phyloP scores from a whole-genome alignment of 2,888 invertebrate species.

The Herminia tarsipennalis region DNA sequence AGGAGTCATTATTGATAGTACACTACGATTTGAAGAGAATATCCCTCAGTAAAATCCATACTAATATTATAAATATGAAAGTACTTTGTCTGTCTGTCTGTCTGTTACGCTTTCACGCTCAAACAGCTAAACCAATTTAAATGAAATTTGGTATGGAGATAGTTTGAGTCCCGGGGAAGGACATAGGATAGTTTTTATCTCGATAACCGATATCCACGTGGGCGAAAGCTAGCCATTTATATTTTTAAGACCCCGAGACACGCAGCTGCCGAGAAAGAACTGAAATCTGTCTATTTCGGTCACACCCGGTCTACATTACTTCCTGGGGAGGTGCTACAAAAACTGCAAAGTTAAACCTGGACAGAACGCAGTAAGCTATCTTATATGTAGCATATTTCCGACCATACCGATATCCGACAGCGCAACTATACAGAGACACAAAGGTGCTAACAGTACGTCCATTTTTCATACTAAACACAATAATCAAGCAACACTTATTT shows the following conservation, averaged over 20 bases:
- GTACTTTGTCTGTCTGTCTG: no score
- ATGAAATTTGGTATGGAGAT: no score
- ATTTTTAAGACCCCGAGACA: background rate
- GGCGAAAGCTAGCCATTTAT: background rate
- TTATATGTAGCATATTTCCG: background rate
- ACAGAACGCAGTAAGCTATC: background rate
- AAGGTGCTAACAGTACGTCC: background rate
- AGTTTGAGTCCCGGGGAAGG: no score
- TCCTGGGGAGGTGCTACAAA: constrained; percentile 3
- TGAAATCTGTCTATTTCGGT: background rate
- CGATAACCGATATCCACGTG: no score
- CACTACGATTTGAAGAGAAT: background rate
- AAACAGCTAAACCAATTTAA: no score
- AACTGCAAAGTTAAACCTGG: background rate
- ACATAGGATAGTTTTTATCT: no score
- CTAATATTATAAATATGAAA: no score
- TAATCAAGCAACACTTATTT: background rate
- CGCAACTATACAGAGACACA: background rate
- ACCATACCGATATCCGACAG: no score
- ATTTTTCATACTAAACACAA: background rate
- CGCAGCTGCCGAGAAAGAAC: background rate
- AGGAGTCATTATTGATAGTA: background rate
- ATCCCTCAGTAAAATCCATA: background rate
- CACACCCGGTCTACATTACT: background rate
- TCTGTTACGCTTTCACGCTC: no score